Base-by-base conservation (phyloP, 92 coral and sea anemone genomes). In the Virgularia gustaviana region DNA sequence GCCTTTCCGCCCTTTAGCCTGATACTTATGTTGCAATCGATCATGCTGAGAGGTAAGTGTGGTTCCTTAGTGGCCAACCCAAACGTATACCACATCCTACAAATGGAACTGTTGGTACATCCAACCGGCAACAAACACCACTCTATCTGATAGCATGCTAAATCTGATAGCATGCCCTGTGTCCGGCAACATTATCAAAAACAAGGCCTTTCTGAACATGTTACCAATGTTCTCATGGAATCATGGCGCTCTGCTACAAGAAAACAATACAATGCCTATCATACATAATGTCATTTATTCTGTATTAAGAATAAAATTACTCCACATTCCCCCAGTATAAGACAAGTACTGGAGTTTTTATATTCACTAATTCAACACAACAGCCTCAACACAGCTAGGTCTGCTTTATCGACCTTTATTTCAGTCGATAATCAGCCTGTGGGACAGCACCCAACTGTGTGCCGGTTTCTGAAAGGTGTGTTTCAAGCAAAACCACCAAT, bases 401-500 rank as follows among this genome's bases (percentile, higher is more conserved):
- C 85, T 28, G 85, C 77, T 11, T 60, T 77, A 32, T 77, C 82
- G 27, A 33, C 62, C 39, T 31, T 52, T 47, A 77, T 77, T 52
- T 28, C 76, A 12, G 24, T 81, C 23, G 76, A 75, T 16, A 19
- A 13, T 11, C n/a, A 20, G 31, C 81, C 81, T 3, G 71, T 75
- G 13, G 81, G 85, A 0, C 27, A 75, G 28, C 85, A 81, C 41
- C 81, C 85, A 4, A 2, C 65, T 20, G 83, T 78, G 10, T 78
- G 83, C 68, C 78, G 63, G 6, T 72, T 72, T 35, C 24, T 71
- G 9, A 58, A 37, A 57, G 78, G 70, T 23, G 85, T 71, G 31
- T 82, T 77, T 82, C 78, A 82, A 42, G 59, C 78, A 49, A 82
- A 82, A 44, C 83, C 83, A 29, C 86, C 83, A 2, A 47, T 73